Conservation (phyloP, 2,888 invertebrate species). For the Patella depressa region DNA sequence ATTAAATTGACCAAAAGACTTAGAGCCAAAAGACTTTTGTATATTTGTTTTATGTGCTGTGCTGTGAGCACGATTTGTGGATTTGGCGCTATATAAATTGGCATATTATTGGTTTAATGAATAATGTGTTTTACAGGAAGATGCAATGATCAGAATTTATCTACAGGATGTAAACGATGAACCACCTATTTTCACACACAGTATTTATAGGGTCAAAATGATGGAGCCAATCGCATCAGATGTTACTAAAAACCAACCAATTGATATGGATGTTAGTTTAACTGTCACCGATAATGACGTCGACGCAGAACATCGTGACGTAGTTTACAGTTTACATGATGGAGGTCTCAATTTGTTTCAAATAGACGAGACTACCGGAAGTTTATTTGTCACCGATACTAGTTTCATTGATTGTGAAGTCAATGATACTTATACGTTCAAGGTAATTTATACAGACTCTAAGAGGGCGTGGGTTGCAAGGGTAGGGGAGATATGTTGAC, state of each 20-base stretch:
- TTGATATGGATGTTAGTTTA: constrained; percentile 22
- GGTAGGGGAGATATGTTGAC: not conserved
- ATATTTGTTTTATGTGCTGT: no score
- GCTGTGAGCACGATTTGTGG: no score
- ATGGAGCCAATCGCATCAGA: constrained; percentile 15
- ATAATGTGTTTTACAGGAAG: constrained; percentile 10
- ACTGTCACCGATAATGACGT: constrained; percentile 28
- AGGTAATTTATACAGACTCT: constrained; percentile 2
- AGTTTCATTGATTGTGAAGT: constrained; percentile 32
- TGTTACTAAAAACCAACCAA: not conserved
- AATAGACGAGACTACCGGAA: constrained; percentile 24
- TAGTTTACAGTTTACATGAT: constrained; percentile 27
- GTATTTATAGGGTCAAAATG: constrained; percentile 20
- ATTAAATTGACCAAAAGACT: no score
- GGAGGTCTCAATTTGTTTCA: constrained; percentile 25
- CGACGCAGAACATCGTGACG: constrained; percentile 24
- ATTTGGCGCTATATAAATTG: no score
- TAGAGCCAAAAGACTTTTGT: no score
- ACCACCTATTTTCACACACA: constrained; percentile 24
- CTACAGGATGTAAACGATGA: constrained; percentile 39
- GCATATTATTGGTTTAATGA: no score
- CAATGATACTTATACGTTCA: not conserved
- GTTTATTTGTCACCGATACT: constrained; percentile 19
- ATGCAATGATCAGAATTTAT: constrained; percentile 23
- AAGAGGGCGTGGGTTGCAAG: not conserved